phyloP scores from a whole-genome alignment of 2,888 invertebrate genomes.

The Cryptocephalus primarius region DNA sequence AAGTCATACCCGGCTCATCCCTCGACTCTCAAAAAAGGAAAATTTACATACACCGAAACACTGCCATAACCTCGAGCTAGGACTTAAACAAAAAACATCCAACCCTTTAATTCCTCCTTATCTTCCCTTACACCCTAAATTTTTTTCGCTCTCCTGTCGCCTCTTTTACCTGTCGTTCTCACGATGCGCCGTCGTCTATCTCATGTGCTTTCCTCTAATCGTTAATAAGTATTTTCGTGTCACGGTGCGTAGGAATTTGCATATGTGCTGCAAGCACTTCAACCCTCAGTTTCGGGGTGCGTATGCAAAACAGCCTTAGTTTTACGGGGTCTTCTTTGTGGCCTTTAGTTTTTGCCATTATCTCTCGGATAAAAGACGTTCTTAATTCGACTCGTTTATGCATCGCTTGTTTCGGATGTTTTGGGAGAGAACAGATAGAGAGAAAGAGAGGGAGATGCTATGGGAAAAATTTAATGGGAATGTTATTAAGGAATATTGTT shows the following conservation, averaged over 20 bases:
- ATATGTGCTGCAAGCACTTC: slow-evolving; percentile 10
- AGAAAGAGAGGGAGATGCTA: too few species aligned
- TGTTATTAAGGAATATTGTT: too few species aligned
- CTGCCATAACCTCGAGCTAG: neutral
- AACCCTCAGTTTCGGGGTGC: slow-evolving; percentile 3
- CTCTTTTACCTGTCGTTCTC: slow-evolving; percentile 12
- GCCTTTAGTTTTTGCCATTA: slow-evolving; percentile 9
- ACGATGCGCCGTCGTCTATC: slow-evolving; percentile 6
- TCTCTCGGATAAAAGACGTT: slow-evolving; percentile 9
- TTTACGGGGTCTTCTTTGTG: neutral
- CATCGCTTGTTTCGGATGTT: too few species aligned
- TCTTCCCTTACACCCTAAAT: neutral
- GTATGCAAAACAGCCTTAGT: neutral
- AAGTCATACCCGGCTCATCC: too few species aligned
- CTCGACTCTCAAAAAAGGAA: too few species aligned
- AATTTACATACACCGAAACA: too few species aligned
- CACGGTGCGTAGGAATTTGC: slow-evolving; percentile 18
- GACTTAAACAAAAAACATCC: slow-evolving; percentile 9
- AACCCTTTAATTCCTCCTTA: slow-evolving; percentile 11
- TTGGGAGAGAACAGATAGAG: too few species aligned
- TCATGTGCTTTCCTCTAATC: slow-evolving; percentile 18
- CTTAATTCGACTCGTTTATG: slow-evolving; percentile 9
- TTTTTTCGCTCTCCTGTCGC: neutral
- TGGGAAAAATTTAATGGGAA: too few species aligned
- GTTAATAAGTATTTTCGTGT: slow-evolving; percentile 26